Conservation (phyloP, 2,113 vertebrate species). For the Chascanopsetta lugubris region DNA sequence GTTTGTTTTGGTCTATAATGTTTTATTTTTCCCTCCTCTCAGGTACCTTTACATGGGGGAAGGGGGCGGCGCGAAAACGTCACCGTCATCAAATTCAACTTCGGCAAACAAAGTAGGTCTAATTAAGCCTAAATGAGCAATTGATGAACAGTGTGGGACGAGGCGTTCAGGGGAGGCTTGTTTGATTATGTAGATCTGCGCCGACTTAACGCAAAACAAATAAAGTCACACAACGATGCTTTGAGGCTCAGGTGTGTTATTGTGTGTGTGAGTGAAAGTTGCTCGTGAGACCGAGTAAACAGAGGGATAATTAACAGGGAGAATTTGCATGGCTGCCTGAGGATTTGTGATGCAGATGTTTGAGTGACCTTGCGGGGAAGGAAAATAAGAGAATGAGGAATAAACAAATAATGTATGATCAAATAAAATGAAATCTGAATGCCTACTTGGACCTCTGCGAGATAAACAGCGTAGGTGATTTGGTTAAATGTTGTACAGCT, state of each 20-base stretch:
- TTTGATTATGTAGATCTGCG: constrained; percentile 41
- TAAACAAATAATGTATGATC: background rate
- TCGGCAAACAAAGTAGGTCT: constrained; percentile 32
- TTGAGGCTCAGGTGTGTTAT: background rate
- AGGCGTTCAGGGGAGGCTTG: constrained; percentile 30
- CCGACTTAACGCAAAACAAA: constrained; percentile 26
- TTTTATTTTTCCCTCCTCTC: background rate
- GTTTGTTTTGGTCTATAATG: background rate
- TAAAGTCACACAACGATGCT: constrained; percentile 24
- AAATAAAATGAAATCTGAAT: too few species aligned
- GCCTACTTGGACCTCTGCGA: too few species aligned
- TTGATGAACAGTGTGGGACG: constrained; percentile 45
- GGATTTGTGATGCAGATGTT: constrained; percentile 20
- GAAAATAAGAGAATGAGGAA: background rate
- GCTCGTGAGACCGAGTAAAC: constrained; percentile 25
- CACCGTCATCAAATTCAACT: constrained; percentile 33
- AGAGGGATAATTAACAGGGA: constrained; percentile 57
- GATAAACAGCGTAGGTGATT: too few species aligned
- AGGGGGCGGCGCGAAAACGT: constrained; percentile 7
- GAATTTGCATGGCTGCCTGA: constrained; percentile 28
- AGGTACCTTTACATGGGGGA: background rate
- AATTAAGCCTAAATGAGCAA: constrained; percentile 56
- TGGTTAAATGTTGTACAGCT: too few species aligned
- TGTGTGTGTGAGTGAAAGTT: constrained; percentile 4
- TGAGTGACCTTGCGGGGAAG: constrained; percentile 40